phyloP scores from a whole-genome alignment of 2,888 invertebrate genomes.

The Drosophila eohydei region DNA sequence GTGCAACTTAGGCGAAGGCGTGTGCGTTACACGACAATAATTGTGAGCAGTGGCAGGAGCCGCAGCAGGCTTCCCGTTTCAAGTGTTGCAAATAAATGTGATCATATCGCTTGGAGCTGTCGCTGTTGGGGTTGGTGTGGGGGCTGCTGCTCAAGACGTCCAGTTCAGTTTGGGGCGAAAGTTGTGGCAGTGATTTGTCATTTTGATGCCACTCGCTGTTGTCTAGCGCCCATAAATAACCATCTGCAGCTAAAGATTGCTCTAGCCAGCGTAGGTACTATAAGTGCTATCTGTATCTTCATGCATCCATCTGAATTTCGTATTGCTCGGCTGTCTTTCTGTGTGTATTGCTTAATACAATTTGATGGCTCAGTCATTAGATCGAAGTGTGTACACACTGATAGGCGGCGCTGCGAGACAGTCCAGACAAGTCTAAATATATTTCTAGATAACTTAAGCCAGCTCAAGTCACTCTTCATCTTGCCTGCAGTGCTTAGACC shows the following conservation, averaged over 20 bases:
- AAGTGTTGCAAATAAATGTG: conserved; percentile 78
- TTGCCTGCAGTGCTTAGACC: too few species aligned
- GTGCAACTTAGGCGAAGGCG: conserved; percentile 30
- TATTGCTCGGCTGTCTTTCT: background rate
- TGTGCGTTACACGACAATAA: conserved; percentile 72
- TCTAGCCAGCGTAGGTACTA: conserved; percentile 9
- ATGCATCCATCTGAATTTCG: conserved; percentile 16
- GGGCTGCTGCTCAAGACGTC: conserved; percentile 14
- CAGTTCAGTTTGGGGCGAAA: conserved; percentile 1
- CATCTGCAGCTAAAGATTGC: conserved; percentile 53
- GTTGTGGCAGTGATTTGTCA: conserved; percentile 73
- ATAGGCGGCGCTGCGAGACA: background rate
- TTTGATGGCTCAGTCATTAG: background rate
- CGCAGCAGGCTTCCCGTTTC: conserved; percentile 24
- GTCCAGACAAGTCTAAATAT: background rate
- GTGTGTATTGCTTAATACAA: background rate
- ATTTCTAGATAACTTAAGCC: background rate
- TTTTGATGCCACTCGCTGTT: conserved; percentile 52
- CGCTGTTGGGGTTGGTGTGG: background rate
- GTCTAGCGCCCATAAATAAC: conserved; percentile 63
- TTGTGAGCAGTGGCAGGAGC: conserved; percentile 40
- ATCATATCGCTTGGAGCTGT: conserved; percentile 56
- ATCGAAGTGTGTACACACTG: conserved; percentile 22
- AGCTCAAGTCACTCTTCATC: too few species aligned
- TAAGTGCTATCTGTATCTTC: conserved; percentile 23